These are phyloP conservation scores for Diadema setosum DNA, from an alignment of 35 echinoderm and acorn worm species.

Conservation along the genomic window DNA sequence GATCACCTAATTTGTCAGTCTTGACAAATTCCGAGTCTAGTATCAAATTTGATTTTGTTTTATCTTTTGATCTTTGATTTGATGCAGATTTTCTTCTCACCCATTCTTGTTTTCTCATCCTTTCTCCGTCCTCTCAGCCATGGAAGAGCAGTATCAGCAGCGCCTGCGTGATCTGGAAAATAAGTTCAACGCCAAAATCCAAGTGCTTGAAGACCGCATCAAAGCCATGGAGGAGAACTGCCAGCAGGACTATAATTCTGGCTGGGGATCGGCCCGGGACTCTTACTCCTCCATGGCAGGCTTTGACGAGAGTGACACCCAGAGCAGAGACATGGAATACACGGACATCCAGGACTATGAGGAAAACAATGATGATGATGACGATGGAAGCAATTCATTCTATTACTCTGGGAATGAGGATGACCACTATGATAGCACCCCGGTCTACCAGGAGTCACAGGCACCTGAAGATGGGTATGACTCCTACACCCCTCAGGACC, in stretches of 20 bases:
- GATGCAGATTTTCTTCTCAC: background rate
- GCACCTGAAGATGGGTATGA: background rate
- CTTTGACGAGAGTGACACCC: background rate
- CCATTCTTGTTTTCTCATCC: background rate
- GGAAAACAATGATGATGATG: background rate
- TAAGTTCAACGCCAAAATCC: background rate
- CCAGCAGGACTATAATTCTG: background rate
- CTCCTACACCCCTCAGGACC: background rate
- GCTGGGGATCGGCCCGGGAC: background rate
- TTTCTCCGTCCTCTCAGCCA: background rate
- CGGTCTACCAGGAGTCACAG: background rate
- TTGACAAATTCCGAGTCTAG: no score
- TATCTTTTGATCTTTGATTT: no score
- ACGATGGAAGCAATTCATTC: background rate
- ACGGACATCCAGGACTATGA: background rate
- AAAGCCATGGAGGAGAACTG: constrained; percentile 15
- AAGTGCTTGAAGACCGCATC: constrained; percentile 1
- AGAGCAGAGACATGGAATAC: background rate
- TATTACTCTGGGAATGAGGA: background rate
- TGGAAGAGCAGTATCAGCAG: constrained; percentile 26
- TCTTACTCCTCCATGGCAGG: constrained; percentile 3
- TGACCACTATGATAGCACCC: background rate
- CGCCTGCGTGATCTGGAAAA: constrained; percentile 20
- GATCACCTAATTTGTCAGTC: no score
- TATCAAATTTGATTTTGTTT: no score